phyloP scores from a whole-genome alignment of 2,113 vertebrate species.

The Burhinus oedicnemus region DNA sequence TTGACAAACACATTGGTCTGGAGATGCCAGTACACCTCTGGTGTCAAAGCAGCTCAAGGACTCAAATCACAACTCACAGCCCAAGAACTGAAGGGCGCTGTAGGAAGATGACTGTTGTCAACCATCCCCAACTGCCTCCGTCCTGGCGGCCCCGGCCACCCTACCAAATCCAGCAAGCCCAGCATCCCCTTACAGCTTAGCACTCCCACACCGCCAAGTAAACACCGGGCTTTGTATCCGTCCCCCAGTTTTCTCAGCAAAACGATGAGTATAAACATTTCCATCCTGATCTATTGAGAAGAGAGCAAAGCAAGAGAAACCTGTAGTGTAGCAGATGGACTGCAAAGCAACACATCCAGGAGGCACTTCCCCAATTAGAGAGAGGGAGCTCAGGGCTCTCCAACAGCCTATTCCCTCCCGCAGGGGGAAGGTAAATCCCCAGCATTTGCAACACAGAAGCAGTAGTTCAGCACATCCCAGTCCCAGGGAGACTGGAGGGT shows the following conservation, averaged over 20 bases:
- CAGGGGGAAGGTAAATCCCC: fast-evolving
- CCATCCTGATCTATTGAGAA: neutral
- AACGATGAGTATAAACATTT: fast-evolving
- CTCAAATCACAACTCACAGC: neutral
- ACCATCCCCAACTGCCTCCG: neutral
- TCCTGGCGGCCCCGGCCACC: neutral
- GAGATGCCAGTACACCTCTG: neutral
- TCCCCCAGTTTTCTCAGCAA: neutral
- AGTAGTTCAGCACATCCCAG: fast-evolving
- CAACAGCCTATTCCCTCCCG: neutral
- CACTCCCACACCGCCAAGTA: fast-evolving
- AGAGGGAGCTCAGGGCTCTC: neutral
- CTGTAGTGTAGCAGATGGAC: neutral
- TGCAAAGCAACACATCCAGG: neutral
- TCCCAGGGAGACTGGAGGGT: fast-evolving
- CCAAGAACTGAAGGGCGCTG: neutral
- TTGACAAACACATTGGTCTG: neutral
- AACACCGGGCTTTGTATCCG: fast-evolving
- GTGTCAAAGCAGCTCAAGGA: neutral
- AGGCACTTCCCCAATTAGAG: neutral
- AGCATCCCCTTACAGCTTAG: neutral
- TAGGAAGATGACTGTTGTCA: neutral
- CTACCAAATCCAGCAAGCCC: neutral
- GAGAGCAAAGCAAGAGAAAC: neutral
- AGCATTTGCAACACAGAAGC: fast-evolving